These are phyloP conservation scores for Xiphias gladius DNA, from an alignment of 2,113 vertebrate species.

Conservation along the genomic window DNA sequence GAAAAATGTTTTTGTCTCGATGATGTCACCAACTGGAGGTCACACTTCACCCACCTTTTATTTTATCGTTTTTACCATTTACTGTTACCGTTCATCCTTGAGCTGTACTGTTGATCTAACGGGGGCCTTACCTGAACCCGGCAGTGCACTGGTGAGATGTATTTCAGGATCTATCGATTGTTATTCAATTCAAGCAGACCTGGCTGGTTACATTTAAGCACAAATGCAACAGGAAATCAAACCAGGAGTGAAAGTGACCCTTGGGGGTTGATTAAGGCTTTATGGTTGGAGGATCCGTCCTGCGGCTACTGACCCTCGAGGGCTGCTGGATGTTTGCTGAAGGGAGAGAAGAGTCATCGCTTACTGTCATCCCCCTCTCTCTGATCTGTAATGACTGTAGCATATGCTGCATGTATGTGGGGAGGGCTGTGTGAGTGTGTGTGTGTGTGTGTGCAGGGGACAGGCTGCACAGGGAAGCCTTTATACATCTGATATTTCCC, in stretches of 20 bases:
- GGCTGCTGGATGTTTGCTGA: constrained; percentile 71
- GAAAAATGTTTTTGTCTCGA: neutral
- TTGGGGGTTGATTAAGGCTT: constrained; percentile 47
- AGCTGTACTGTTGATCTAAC: neutral
- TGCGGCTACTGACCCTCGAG: constrained; percentile 54
- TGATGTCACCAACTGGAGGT: neutral
- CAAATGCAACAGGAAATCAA: constrained; percentile 39
- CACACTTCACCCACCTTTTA: neutral
- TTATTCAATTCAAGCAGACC: constrained; percentile 7
- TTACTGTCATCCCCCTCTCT: constrained; percentile 73
- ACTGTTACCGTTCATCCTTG: too few relatives aligned
- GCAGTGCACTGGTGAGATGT: neutral
- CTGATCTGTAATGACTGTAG: constrained; percentile 84
- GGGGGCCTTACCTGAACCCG: neutral
- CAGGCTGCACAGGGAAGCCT: constrained; percentile 29
- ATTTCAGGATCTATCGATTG: constrained; percentile 31
- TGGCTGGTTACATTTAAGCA: constrained; percentile 11
- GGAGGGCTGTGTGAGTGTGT: constrained; percentile 26
- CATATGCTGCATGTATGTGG: constrained; percentile 76
- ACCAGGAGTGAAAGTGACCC: constrained; percentile 32
- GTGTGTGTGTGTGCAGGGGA: constrained; percentile 18
- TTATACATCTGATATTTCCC: constrained; percentile 58
- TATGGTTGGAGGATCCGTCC: constrained; percentile 35
- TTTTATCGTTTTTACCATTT: neutral
- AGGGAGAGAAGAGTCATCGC: constrained; percentile 74